A percentile compares a stretch with the other conserved stretches of the same genome.
phyloP scores from a whole-genome alignment of 2,113 vertebrate species.

The Jaculus jaculus region DNA sequence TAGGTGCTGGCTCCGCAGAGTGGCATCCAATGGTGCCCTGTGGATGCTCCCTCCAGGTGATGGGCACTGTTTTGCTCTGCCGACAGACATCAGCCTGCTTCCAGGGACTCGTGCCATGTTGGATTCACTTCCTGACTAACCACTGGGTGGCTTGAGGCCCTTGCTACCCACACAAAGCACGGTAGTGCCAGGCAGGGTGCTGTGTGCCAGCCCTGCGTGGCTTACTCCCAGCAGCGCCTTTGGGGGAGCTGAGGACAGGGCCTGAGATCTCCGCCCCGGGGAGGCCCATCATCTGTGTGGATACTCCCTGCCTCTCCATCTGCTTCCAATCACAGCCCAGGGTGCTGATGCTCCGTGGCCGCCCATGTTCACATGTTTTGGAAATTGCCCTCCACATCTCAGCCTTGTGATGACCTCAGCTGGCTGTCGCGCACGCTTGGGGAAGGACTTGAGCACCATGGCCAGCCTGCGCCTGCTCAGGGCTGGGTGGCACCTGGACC shows the following conservation, averaged over 20 bases:
- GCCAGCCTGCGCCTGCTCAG: not conserved
- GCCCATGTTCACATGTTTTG: constrained; percentile 6
- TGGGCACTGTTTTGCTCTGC: not conserved
- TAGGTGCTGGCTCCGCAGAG: not conserved
- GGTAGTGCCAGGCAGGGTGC: not conserved
- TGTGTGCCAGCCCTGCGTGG: rapidly evolving
- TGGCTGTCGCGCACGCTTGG: rapidly evolving
- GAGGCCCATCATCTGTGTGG: not conserved
- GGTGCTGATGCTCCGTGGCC: not conserved
- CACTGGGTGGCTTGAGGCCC: not conserved
- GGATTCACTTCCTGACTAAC: not conserved
- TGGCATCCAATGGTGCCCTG: rapidly evolving
- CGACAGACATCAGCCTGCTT: not conserved
- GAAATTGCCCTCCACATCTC: not conserved
- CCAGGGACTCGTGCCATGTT: rapidly evolving
- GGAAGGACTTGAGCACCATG: rapidly evolving
- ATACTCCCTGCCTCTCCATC: constrained; percentile 18
- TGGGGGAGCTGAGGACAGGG: constrained; percentile 35
- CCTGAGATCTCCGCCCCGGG: rapidly evolving
- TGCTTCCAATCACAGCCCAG: constrained; percentile 49
- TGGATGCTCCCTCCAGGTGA: not conserved
- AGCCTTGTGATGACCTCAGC: constrained; percentile 9
- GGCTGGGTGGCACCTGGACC: not conserved
- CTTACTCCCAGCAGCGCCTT: not conserved
- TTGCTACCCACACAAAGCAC: not conserved